A percentile compares a stretch with the other conserved stretches of the same genome.
Evolutionary conservation across 2,113 vertebrate species (phyloP).

Genomic region (Brachirus orientalis): DNA sequence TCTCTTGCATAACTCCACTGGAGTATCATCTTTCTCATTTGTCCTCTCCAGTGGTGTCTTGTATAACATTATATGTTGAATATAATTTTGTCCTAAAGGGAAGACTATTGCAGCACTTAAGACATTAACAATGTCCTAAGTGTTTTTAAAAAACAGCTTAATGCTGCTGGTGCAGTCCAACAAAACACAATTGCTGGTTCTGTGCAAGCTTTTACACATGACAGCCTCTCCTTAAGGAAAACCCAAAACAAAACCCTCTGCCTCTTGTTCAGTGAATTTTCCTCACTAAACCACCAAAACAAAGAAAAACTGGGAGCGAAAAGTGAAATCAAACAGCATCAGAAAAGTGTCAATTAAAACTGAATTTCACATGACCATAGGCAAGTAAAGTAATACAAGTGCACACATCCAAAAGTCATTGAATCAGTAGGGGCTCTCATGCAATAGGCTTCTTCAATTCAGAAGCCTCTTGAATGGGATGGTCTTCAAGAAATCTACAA

Average conservation of each 20-base stretch:
- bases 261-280: conserved; percentile 8
- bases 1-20: conserved; percentile 63
- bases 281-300: conserved; percentile 8
- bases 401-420: neutral
- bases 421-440: no score
- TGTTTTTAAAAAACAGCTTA: conserved; percentile 75
- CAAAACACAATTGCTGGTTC: conserved; percentile 58
- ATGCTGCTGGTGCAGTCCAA: conserved; percentile 56
- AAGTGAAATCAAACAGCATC: conserved; percentile 8
- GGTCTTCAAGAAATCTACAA: no score
- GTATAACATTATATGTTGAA: conserved; percentile 66
- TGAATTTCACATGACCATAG: conserved; percentile 45
- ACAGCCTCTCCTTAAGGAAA: conserved; percentile 61
- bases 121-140: conserved; percentile 78
- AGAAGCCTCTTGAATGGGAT: no score
- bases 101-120: conserved; percentile 65
- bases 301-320: conserved; percentile 18
- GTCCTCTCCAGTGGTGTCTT: conserved; percentile 69
- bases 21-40: conserved; percentile 63
- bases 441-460: no score
- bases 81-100: conserved; percentile 71
- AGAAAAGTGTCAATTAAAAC: conserved; percentile 36
- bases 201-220: conserved; percentile 66
- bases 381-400: conserved; percentile 47
- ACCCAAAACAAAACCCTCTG: conserved; percentile 45